Conservation (phyloP, 2,888 invertebrate species). For the Dasypolia templi region DNA sequence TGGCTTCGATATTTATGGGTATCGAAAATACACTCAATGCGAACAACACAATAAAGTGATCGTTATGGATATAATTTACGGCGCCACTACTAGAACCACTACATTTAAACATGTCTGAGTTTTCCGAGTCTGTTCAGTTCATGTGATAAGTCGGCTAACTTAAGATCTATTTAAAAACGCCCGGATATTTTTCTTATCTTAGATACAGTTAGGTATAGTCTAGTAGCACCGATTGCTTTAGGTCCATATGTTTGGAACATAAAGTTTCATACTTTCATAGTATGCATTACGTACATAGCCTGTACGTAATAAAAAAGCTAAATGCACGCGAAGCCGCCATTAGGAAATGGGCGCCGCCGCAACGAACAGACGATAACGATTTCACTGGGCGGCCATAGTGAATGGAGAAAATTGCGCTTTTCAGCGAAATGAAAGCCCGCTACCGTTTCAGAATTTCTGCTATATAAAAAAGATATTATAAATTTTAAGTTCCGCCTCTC, state of each 20-base stretch:
- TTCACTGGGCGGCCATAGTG: constrained; percentile 85
- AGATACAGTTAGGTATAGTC: not conserved
- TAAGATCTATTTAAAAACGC: not conserved
- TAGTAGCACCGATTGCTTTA: constrained; percentile 9
- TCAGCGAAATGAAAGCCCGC: constrained; percentile 87
- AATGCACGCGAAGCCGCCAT: constrained; percentile 88
- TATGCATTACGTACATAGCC: constrained; percentile 70
- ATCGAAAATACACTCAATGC: constrained; percentile 74
- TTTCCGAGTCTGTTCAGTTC: constrained; percentile 11
- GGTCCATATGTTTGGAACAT: constrained; percentile 41
- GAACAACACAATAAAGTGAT: constrained; percentile 65
- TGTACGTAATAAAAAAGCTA: constrained; percentile 81
- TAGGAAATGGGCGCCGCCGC: constrained; percentile 87
- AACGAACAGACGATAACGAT: constrained; percentile 86
- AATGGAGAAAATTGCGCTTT: constrained; percentile 89
- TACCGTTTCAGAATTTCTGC: constrained; percentile 81
- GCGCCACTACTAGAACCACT: constrained; percentile 35
- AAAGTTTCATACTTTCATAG: constrained; percentile 67
- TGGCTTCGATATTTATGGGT: constrained; percentile 75
- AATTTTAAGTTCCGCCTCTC: constrained; percentile 74
- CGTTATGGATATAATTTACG: constrained; percentile 57
- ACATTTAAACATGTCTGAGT: constrained; percentile 30
- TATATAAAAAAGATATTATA: constrained; percentile 79
- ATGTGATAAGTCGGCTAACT: not conserved
- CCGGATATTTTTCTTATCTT: not conserved